Percentiles rank a stretch among this genome's conserved stretches.
phyloP scores from a whole-genome alignment of 2,888 invertebrate species.

The Phrixothrix hirtus region DNA sequence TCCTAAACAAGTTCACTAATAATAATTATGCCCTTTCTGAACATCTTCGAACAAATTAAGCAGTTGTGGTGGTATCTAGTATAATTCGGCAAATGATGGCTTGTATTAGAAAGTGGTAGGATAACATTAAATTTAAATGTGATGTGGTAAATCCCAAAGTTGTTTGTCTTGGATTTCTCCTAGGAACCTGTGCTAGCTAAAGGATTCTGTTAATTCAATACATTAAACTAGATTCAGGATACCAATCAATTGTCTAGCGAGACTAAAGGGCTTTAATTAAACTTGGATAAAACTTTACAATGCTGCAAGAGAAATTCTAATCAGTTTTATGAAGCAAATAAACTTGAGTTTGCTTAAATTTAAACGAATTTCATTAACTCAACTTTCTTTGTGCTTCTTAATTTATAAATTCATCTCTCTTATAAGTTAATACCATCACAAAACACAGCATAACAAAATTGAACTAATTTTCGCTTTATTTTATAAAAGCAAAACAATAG shows the following conservation, averaged over 20 bases:
- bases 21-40: neutral
- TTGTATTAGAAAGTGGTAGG: neutral
- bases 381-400: neutral
- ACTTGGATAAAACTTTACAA: conserved; percentile 12
- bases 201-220: conserved; percentile 12
- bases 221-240: conserved; percentile 13
- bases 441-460: no score
- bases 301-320: neutral
- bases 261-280: conserved; percentile 15
- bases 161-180: neutral
- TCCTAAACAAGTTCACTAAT: neutral
- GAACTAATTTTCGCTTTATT: no score
- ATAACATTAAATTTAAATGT: neutral
- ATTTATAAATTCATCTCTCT: no score
- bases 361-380: conserved; percentile 4
- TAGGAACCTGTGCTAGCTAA: neutral
- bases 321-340: neutral
- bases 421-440: no score
- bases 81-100: neutral
- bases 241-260: conserved; percentile 8
- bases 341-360: neutral
- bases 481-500: no score
- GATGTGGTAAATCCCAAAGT: neutral
- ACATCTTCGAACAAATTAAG: neutral
- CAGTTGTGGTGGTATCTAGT: neutral